Base-by-base conservation (phyloP, 2,113 vertebrate species). In the Zosterops hypoxanthus region DNA sequence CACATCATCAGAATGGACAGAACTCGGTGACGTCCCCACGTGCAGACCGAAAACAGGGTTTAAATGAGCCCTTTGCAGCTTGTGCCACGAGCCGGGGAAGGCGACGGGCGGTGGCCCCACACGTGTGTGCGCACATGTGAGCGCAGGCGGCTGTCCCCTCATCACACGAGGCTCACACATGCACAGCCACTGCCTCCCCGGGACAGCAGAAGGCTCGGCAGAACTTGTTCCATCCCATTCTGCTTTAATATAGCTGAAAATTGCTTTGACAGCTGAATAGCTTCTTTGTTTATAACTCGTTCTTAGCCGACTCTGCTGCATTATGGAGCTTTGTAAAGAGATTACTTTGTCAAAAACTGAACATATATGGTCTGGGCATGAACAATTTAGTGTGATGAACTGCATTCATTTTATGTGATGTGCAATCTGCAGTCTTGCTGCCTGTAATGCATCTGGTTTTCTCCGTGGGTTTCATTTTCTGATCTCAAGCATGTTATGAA, bases 241-340 rank as follows among this genome's bases (percentile, higher is more conserved):
- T 81, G 72, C 46, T 88, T 86, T 88, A 84, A 64, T 72, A 93
- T 42, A 91, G 88, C 94, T 93, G 93, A 91, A 96, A 97, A 96
- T 97, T 76, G 80, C 96, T 82, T 69, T 96, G 96, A 92, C 94
- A 93, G 95, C 82, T 97, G 92, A 97, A 97, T 96, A 76, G 94
- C 90, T 93, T 19, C 95, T 94, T 96, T 96, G 95, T 97, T 95
- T 94, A 90, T 90, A 93, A 81, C 94, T 71, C 8, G 7, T 68
- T 96, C 93, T 53, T 79, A 83, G 88, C 93, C 84, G 96, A 92
- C 86, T 95, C 87, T 25, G 61, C 90, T 65, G 92, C 90, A 72
- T 96, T 96, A 94, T 78, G 90, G 52, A 78, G 90, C 95, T 96
- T 86, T 84, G 82, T 73, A 33, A 93, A 95, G 94, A 93, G 95